A percentile compares a stretch with the other conserved stretches of the same genome.
phyloP scores from a whole-genome alignment of 2,113 vertebrate species.

The Garra rufa region DNA sequence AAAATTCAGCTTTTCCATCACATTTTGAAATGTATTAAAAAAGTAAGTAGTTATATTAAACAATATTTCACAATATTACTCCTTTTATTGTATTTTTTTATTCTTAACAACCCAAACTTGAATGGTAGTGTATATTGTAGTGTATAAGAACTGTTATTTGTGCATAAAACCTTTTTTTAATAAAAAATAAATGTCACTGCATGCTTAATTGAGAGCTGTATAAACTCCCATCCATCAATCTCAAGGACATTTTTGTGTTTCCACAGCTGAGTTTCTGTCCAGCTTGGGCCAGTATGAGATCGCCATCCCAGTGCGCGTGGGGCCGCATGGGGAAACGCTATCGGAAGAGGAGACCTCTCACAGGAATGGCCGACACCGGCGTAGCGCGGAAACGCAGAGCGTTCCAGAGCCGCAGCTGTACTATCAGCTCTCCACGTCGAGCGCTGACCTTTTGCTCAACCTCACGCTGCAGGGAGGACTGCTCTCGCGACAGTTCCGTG shows the following conservation, averaged over 20 bases:
- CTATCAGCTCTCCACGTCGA: constrained; percentile 91
- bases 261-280: constrained; percentile 91
- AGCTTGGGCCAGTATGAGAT: constrained; percentile 94
- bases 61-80: no score
- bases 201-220: background rate
- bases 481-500: constrained; percentile 89
- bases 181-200: background rate
- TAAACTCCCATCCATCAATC: background rate
- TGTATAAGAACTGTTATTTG: background rate
- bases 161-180: background rate
- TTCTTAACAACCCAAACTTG: background rate
- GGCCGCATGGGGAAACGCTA: constrained; percentile 85
- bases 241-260: constrained; percentile 39
- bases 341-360: constrained; percentile 69
- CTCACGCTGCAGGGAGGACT: constrained; percentile 89
- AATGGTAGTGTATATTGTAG: background rate
- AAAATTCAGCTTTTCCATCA: background rate
- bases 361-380: constrained; percentile 50
- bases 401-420: constrained; percentile 80
- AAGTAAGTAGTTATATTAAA: background rate
- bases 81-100: background rate
- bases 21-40: background rate
- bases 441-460: constrained; percentile 92
- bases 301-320: constrained; percentile 89
- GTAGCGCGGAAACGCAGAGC: constrained; percentile 66